Evolutionary conservation across 1,140 invertebrate species (phyloP).

Genomic region (Hestina assimilis): DNA sequence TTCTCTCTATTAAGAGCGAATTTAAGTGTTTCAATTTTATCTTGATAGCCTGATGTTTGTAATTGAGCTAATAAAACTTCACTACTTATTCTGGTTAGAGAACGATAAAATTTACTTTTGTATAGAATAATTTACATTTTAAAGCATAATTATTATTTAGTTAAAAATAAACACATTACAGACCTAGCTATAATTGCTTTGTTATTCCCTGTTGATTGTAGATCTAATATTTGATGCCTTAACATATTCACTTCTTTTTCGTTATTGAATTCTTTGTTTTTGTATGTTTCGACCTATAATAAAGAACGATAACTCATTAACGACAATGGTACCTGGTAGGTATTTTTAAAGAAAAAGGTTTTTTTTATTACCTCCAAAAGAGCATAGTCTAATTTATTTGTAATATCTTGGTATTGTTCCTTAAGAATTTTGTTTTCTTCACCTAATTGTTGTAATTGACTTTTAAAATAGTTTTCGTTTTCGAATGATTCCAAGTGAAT

Average conservation of each 20-base stretch:
- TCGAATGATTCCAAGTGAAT: slow-evolving; percentile 35
- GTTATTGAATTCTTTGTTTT: slow-evolving; percentile 52
- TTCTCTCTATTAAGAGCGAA: slow-evolving; percentile 59
- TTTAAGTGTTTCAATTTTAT: slow-evolving; percentile 59
- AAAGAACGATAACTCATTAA: neutral
- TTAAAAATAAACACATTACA: slow-evolving; percentile 8
- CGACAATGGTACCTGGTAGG: neutral
- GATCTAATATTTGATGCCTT: slow-evolving; percentile 82
- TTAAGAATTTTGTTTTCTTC: slow-evolving; percentile 50
- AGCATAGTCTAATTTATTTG: slow-evolving; percentile 44
- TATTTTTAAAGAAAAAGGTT: neutral
- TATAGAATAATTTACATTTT: neutral
- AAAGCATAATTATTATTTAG: neutral
- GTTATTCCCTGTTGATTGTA: slow-evolving; percentile 81
- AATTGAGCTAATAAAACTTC: slow-evolving; percentile 70
- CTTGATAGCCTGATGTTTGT: slow-evolving; percentile 59
- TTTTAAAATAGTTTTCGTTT: slow-evolving; percentile 46
- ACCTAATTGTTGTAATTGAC: slow-evolving; percentile 37
- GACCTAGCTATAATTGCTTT: slow-evolving; percentile 81
- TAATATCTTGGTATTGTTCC: slow-evolving; percentile 42
- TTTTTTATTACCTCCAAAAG: slow-evolving; percentile 12
- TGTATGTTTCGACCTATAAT: slow-evolving; percentile 56
- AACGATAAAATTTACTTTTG: neutral
- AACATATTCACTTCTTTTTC: slow-evolving; percentile 81
- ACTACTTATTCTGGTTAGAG: slow-evolving; percentile 56